phyloP scores from a whole-genome alignment of 2,888 invertebrate species.

The Campaea margaritaria region DNA sequence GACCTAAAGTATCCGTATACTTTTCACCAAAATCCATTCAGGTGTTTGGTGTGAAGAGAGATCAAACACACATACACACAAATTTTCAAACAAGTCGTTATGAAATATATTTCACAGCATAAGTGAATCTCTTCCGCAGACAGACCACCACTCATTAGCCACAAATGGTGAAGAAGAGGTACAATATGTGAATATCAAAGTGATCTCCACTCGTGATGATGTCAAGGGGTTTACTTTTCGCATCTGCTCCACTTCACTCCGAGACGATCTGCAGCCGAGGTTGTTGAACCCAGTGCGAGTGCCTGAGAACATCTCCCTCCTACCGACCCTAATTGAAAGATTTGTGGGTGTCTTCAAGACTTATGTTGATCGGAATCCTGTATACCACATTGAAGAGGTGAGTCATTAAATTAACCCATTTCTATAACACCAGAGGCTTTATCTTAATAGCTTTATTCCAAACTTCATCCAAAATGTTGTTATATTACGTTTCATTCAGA shows the following conservation, averaged over 20 bases:
- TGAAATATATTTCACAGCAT: too few species aligned
- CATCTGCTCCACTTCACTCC: slow-evolving; percentile 91
- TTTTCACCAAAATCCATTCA: too few species aligned
- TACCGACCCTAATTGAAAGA: slow-evolving; percentile 92
- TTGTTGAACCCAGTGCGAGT: slow-evolving; percentile 62
- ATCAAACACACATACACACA: too few species aligned
- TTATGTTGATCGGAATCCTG: slow-evolving; percentile 89
- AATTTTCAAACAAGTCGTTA: too few species aligned
- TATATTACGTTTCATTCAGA: too few species aligned
- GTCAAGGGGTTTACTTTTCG: slow-evolving; percentile 88
- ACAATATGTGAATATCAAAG: slow-evolving; percentile 93
- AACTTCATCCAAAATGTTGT: too few species aligned
- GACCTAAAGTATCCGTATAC: too few species aligned
- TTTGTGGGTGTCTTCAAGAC: slow-evolving; percentile 94
- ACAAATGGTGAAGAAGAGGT: slow-evolving; percentile 87
- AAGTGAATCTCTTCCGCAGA: slow-evolving; percentile 62
- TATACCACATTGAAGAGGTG: slow-evolving; percentile 85
- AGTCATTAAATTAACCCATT: slow-evolving; percentile 13
- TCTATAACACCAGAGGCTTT: not conserved
- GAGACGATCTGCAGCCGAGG: slow-evolving; percentile 86
- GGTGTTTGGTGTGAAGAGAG: too few species aligned
- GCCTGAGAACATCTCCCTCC: slow-evolving; percentile 72
- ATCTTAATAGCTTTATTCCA: not conserved
- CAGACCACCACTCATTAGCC: slow-evolving; percentile 89
- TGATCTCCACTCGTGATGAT: slow-evolving; percentile 86